Evolutionary conservation across 2,113 vertebrate species (phyloP).

Genomic region (Hemiscyllium ocellatum): DNA sequence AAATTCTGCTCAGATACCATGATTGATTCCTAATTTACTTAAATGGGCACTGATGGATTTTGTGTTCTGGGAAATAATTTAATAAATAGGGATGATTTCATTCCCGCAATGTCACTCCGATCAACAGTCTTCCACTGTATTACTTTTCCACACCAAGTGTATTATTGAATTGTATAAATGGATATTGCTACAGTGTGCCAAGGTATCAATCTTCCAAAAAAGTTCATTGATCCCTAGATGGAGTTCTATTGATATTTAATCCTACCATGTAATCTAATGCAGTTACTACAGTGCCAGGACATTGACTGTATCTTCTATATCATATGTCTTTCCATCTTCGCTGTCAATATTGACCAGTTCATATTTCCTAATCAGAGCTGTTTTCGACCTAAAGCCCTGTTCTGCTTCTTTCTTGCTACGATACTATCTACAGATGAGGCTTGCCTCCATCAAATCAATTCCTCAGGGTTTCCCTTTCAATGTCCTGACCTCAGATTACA

Average conservation of each 20-base stretch:
- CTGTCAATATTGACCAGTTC: conserved; percentile 43
- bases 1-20: background rate
- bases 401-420: background rate
- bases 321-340: conserved; percentile 49
- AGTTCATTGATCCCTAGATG: conserved; percentile 60
- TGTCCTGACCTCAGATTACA: background rate
- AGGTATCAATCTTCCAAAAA: conserved; percentile 61
- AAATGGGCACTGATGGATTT: conserved; percentile 20
- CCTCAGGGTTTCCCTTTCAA: background rate
- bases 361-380: conserved; percentile 40
- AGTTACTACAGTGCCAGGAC: conserved; percentile 47
- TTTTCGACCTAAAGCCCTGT: background rate
- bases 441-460: conserved; percentile 11
- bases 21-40: conserved; percentile 29
- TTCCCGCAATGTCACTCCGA: background rate
- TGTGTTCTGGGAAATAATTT: conserved; percentile 24
- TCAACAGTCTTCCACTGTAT: background rate
- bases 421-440: background rate
- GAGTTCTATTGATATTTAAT: conserved; percentile 70
- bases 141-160: background rate
- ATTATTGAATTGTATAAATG: conserved; percentile 49
- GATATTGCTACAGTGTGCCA: conserved; percentile 52
- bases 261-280: conserved; percentile 61
- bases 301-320: conserved; percentile 48
- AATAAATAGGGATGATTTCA: conserved; percentile 17